Evolutionary conservation across 2,113 vertebrate genomes (phyloP), one percentile per base, ranked within the genome.

Genomic region (Cyanoliseus patagonus): DNA sequence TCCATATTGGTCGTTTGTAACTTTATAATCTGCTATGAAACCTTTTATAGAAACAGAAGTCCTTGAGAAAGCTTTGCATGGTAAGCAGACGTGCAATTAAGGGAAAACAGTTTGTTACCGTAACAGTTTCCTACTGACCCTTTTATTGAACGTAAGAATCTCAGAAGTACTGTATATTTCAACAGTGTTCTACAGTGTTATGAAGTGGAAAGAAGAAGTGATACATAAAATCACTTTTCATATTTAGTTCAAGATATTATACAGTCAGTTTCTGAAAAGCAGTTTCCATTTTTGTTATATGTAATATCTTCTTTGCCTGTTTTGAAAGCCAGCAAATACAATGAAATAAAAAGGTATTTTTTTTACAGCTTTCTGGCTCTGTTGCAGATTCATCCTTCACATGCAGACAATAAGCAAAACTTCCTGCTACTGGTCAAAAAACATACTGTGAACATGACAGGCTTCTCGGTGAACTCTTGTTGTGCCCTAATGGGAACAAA

Each of bases 401-500:
- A 10, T 39, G 35, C 49, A 76, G 53, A 75, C 11, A 79, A 5
- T 28, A n/a, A 90, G 12, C 22, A 87, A 72, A 39, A 4, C 15
- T 30, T 67, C 12, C 11, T 75, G 20, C 57, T 49, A 6, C 19
- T 55, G 24, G 35, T 64, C 39, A 72, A n/a, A 75, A 78, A 55
- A 4, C 0, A 0, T 20, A 44, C 4, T 52, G 17, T 12, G 13
- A 68, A 79, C 3, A 6, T 44, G 3, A 2, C 30, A 30, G 22
- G 16, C 7, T 78, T 59, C 47, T 90, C 52, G 17, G 7, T 41
- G 27, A 69, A 47, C 44, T 23, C 28, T 52, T 83, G 9, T 70
- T 57, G 18, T 3, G 0, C 35, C 11, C 35, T 44, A 13, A 33
- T 3, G 3, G 35, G 12, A 7, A 41, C 51, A 17, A 80, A 49